phyloP scores from a whole-genome alignment of 2,888 invertebrate species.

The Ptilodon capucinus region DNA sequence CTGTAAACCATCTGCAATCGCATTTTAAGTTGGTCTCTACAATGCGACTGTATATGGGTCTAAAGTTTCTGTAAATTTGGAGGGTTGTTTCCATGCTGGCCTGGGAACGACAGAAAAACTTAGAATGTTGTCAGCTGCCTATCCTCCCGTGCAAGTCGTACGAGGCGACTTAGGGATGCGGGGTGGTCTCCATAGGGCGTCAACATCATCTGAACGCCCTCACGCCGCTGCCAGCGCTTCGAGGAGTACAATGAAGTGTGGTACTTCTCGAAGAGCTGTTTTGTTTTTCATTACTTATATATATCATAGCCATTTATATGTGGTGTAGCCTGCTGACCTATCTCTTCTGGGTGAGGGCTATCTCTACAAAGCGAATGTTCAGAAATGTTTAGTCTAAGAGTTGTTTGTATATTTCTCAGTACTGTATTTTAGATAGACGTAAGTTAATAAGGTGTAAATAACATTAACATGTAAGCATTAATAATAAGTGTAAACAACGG shows the following conservation, averaged over 20 bases:
- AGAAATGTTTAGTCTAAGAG: no score
- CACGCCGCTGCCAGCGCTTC: conserved; percentile 19
- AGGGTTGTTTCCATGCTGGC: conserved; percentile 28
- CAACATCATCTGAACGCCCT: neutral
- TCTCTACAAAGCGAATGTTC: no score
- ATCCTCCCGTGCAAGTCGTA: conserved; percentile 36
- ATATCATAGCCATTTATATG: no score
- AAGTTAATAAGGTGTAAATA: no score
- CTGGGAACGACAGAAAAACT: conserved; percentile 34
- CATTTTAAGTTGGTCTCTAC: no score
- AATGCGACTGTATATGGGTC: no score
- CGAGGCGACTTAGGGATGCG: conserved; percentile 31
- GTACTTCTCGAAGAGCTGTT: conserved; percentile 13
- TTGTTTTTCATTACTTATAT: no score
- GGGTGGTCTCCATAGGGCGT: conserved; percentile 9
- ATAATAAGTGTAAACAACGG: conserved; percentile 12
- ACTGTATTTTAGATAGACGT: no score
- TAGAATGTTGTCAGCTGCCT: conserved; percentile 29
- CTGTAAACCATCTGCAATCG: no score
- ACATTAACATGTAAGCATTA: conserved; percentile 20
- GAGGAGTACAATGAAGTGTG: conserved; percentile 2
- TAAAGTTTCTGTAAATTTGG: no score
- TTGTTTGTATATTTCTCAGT: no score
- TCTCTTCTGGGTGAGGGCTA: conserved; percentile 19
- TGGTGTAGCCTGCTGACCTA: conserved; percentile 26